Base-by-base conservation (phyloP, 2,888 invertebrate species). In the Lasioglossum oenotherae region DNA sequence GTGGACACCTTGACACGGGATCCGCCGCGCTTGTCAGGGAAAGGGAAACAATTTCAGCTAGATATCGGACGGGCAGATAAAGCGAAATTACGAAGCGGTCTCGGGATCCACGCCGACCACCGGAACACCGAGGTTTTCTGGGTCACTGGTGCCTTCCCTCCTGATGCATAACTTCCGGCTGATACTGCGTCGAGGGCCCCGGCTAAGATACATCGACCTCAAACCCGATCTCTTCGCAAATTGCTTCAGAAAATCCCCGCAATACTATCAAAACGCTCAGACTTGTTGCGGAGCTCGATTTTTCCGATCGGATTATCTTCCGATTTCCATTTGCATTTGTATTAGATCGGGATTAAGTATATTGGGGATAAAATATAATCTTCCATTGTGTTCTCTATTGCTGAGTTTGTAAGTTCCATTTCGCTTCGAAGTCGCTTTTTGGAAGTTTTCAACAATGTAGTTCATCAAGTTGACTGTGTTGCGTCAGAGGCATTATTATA, bases 141-240 rank as follows among this genome's bases (percentile, higher is more conserved):
- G 93, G 92, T 93, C 92, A 89, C 73, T 72, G 86, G 85, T 78
- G 81, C 23, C 84, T 84, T 84, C 73, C 78, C 78, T 57, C 84
- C 88, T 93, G 93, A 93, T 93, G 92, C 92, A 93, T 91, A 92
- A 92, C 90, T 92, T 93, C 91, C 91, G 76, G 53, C 16, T 74
- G 73, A 74, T 77, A 57, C 38, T 19, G 44, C 31, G n/a, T 27
- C 35, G 35, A 14, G 49, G 16, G 49, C 19, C 14, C 27, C 41
- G 23, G 23, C n/a, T 19, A n/a, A 35, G 67, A 31, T 19, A 10
- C 19, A 46, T 46, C 31, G 38, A 46, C 23, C 27, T 49, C 44
- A 74, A 60, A 69, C n/a, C 2, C 5, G 14, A 71, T 41, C 72
- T 72, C 53, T 10, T 44, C 44, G 44, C 46, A 73, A 73, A 73